Base-by-base conservation (phyloP, 2,888 invertebrate genomes). In the Lasioglossum vierecki region DNA sequence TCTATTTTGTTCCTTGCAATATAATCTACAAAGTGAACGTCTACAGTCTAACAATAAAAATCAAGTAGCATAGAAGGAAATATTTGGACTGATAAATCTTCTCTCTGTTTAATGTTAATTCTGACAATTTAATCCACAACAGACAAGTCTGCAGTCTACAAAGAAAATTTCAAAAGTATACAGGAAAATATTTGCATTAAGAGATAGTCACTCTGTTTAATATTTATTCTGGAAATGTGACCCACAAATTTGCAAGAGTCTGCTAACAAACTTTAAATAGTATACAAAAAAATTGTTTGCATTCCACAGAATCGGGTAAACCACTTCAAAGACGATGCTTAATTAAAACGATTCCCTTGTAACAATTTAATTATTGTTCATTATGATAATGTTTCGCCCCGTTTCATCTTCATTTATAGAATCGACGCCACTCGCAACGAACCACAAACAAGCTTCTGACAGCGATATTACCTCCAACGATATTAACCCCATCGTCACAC, bases 401-500 rank as follows among this genome's bases (percentile, higher is more conserved):
- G 66, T 35, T 66, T 66, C 22, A 66, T 66, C 66, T 66, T 66
- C 22, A 39, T 68, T 39, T 11, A 9, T 18, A 39, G 22, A 9
- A 4, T 4, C 68, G 39, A 68, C 9, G 18, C 39, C 39, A n/a
- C 68, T 18, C 9, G 4, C 9, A 22, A 9, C 22, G 18, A 41
- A 39, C 39, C n/a, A 4, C 39, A 68, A 68, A 1, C 22, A 11
- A n/a, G 39, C n/a, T 39, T n/a, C 41, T 41, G 39, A 41, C 39
- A 22, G 3, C 11, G n/a, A 41, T 4, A 39, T 18, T 68, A 68
- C 5, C 22, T 66, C 4, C 18, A 4, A 8, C 22, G 1, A 18
- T 30, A 60, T 75, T 60, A 41, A 82, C 49, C 70, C 70, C 41
- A 75, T 35, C 39, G 26, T 15, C 11, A 39, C n/a, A 60, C 18